phyloP scores from a whole-genome alignment of 2,797 vertebrate species.

The Craterocephalus amniculus region DNA sequence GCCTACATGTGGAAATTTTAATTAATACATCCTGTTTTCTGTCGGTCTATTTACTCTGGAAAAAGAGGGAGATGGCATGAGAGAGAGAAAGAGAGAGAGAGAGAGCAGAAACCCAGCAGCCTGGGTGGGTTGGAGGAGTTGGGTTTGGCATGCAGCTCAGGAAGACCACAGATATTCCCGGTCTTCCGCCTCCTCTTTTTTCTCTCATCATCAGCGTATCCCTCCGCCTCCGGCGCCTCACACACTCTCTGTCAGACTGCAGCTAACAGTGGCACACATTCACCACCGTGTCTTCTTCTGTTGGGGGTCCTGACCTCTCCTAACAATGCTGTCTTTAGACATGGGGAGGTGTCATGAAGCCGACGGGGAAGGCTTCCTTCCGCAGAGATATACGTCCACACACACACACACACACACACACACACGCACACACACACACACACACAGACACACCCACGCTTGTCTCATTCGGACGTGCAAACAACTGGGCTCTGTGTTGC shows the following conservation, averaged over 20 bases:
- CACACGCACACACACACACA: conserved; percentile 20
- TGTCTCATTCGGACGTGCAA: conserved; percentile 50
- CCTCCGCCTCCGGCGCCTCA: conserved; percentile 23
- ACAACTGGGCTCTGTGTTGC: conserved; percentile 57
- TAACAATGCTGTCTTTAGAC: conserved; percentile 27
- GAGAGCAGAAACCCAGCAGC: conserved; percentile 39
- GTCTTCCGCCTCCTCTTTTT: conserved; percentile 41
- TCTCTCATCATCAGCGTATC: conserved; percentile 33
- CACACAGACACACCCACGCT: conserved; percentile 51
- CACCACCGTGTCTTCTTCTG: conserved; percentile 43
- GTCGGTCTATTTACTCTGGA: conserved; percentile 48
- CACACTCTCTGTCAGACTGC: conserved; percentile 19
- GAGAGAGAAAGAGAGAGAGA: not conserved
- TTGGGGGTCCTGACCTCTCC: conserved; percentile 40
- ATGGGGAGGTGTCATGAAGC: not conserved
- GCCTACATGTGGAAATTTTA: conserved; percentile 61
- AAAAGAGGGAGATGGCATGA: conserved; percentile 12
- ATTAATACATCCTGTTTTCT: conserved; percentile 68
- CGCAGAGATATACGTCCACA: conserved; percentile 29
- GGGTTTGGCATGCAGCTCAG: conserved; percentile 64
- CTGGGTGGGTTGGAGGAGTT: conserved; percentile 60
- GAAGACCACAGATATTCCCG: conserved; percentile 59
- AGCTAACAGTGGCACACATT: conserved; percentile 57
- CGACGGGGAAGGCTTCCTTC: conserved; percentile 54
- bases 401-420: conserved; percentile 47